phyloP scores from a whole-genome alignment of 1,140 invertebrate genomes.

The Galendromus occidentalis region DNA sequence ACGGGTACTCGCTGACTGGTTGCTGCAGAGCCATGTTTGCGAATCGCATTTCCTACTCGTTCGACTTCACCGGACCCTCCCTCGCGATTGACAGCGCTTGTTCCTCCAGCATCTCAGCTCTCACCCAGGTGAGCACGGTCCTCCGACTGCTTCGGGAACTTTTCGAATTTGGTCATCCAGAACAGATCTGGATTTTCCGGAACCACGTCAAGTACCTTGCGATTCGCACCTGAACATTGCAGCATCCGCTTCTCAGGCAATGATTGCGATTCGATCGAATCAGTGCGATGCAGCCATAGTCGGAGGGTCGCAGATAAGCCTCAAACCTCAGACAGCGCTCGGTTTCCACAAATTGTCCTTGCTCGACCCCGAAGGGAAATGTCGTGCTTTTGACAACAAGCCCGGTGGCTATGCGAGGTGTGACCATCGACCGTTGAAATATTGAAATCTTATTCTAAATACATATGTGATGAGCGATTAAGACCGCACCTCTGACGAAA shows the following conservation, averaged over 20 bases:
- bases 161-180: neutral
- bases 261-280: slow-evolving; percentile 30
- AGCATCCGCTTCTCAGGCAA: slow-evolving; percentile 27
- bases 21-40: slow-evolving; percentile 85
- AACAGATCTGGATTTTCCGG: too few relatives aligned
- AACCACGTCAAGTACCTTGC: too few relatives aligned
- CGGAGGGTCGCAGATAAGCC: slow-evolving; percentile 31
- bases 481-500: too few relatives aligned
- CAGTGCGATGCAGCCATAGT: slow-evolving; percentile 36
- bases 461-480: too few relatives aligned
- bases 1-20: slow-evolving; percentile 78
- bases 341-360: slow-evolving; percentile 33
- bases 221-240: too few relatives aligned
- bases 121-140: neutral
- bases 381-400: slow-evolving; percentile 36
- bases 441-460: too few relatives aligned
- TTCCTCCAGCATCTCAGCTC: slow-evolving; percentile 31
- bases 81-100: slow-evolving; percentile 36
- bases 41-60: slow-evolving; percentile 83
- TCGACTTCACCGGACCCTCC: slow-evolving; percentile 52
- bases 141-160: neutral
- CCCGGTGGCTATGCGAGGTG: slow-evolving; percentile 20
- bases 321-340: slow-evolving; percentile 31
- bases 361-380: slow-evolving; percentile 33
- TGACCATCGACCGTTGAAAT: too few relatives aligned